Conservation (phyloP, 2,888 invertebrate species). For the Harmothoe impar region DNA sequence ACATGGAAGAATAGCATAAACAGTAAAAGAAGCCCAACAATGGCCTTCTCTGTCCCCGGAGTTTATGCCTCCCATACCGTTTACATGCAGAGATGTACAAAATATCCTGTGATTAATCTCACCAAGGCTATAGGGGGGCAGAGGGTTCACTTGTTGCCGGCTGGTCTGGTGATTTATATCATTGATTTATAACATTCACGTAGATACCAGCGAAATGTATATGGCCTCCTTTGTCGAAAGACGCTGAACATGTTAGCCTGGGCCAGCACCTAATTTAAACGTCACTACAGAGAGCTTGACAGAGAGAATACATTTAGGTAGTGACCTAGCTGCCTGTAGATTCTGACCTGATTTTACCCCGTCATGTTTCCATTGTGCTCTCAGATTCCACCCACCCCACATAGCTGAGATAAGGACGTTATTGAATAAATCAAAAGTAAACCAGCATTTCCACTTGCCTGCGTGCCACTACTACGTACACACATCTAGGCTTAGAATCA, state of each 20-base stretch:
- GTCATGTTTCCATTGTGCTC: conserved; percentile 28
- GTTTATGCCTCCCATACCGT: conserved; percentile 12
- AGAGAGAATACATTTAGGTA: neutral
- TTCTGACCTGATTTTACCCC: neutral
- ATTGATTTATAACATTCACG: conserved; percentile 8
- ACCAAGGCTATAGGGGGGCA: neutral
- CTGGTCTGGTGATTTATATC: neutral
- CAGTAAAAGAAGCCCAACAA: neutral
- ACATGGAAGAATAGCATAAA: no score
- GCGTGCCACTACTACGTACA: no score
- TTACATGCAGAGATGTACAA: neutral
- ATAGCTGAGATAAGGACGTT: neutral
- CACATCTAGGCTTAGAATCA: no score
- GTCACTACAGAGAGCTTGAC: neutral
- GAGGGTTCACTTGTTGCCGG: neutral
- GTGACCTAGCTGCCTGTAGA: neutral
- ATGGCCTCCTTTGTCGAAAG: neutral
- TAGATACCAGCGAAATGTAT: conserved; percentile 28
- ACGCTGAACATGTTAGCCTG: conserved; percentile 7
- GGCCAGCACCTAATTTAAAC: neutral
- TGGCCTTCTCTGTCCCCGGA: neutral
- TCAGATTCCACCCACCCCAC: neutral
- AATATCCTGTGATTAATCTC: conserved; percentile 21
- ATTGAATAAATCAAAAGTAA: no score
- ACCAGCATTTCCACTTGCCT: no score